phyloP scores from a whole-genome alignment of 1,140 invertebrate species.

The Papilio xuthus region DNA sequence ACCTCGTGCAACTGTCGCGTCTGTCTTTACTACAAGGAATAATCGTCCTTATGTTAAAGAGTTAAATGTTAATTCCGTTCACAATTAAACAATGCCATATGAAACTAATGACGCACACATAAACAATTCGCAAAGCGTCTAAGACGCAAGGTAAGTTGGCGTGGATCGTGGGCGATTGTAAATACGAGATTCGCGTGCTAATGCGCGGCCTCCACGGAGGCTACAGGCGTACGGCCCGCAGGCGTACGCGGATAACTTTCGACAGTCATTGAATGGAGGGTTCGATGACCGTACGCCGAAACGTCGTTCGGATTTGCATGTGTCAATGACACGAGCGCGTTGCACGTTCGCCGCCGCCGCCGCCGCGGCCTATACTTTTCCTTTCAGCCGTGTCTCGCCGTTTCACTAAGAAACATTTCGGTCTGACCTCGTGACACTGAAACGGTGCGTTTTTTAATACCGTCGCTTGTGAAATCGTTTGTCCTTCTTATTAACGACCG shows the following conservation, averaged over 20 bases:
- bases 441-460: constrained; percentile 43
- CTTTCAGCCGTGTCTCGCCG: constrained; percentile 61
- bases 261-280: constrained; percentile 73
- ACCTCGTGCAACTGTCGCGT: constrained; percentile 56
- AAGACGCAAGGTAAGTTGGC: constrained; percentile 51
- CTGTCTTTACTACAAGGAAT: constrained; percentile 42
- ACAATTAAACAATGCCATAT: constrained; percentile 44
- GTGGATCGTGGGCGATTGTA: constrained; percentile 53
- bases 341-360: constrained; percentile 45
- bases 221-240: constrained; percentile 4
- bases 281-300: constrained; percentile 65
- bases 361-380: constrained; percentile 67
- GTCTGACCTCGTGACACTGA: constrained; percentile 68
- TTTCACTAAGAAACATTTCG: constrained; percentile 63
- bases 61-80: constrained; percentile 45
- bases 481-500: constrained; percentile 40
- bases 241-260: constrained; percentile 56
- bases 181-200: constrained; percentile 55
- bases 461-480: constrained; percentile 48
- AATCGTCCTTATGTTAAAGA: constrained; percentile 47
- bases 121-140: constrained; percentile 54
- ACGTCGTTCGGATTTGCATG: constrained; percentile 72
- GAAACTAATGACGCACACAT: constrained; percentile 48
- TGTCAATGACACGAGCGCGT: constrained; percentile 71
- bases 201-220: constrained; percentile 31